These are phyloP conservation scores for Tinea pellionella DNA, from an alignment of 2,888 invertebrate species.

Conservation along the genomic window DNA sequence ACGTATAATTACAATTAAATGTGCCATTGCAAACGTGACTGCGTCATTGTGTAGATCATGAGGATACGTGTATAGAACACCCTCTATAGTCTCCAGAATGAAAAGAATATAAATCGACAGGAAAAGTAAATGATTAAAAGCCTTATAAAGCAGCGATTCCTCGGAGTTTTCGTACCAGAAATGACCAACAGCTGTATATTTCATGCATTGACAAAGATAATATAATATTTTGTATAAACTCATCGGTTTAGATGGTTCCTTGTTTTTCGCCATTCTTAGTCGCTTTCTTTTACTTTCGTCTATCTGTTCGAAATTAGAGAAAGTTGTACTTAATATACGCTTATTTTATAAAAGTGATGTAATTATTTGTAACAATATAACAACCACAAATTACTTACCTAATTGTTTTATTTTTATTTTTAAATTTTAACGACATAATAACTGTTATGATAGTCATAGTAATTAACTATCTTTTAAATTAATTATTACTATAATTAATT, in stretches of 20 bases:
- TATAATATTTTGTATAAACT: conserved; percentile 2
- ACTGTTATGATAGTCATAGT: neutral
- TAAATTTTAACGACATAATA: neutral
- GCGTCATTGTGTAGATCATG: conserved; percentile 15
- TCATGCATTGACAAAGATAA: conserved; percentile 5
- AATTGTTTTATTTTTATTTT: neutral
- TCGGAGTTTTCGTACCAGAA: conserved; percentile 13
- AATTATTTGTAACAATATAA: neutral
- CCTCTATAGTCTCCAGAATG: neutral
- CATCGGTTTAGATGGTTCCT: neutral
- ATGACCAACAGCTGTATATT: neutral
- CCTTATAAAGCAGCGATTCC: neutral
- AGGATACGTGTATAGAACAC: conserved; percentile 1
- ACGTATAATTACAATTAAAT: conserved; percentile 5
- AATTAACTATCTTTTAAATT: neutral
- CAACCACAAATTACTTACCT: neutral
- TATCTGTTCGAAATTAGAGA: too few relatives aligned
- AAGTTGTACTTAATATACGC: too few relatives aligned
- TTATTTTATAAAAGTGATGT: neutral
- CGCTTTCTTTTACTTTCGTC: neutral
- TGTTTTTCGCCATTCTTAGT: neutral
- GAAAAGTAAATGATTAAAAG: neutral
- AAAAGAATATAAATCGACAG: neutral
- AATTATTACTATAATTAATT: too few relatives aligned
- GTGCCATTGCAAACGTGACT: neutral